phyloP scores from a whole-genome alignment of 2,888 invertebrate genomes.

The Vanessa cardui region DNA sequence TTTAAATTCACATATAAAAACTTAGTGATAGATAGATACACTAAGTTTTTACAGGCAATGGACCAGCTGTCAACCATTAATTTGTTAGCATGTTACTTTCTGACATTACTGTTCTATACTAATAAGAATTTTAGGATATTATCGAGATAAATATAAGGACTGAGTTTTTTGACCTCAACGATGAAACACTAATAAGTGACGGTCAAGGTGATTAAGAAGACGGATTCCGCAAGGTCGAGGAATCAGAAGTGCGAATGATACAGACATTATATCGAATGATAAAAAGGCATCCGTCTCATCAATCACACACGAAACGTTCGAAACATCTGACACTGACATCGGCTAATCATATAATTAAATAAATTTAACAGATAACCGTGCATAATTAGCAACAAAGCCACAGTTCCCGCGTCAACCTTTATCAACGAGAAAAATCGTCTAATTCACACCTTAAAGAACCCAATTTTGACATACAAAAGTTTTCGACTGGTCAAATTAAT shows the following conservation, averaged over 20 bases:
- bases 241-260: slow-evolving; percentile 21
- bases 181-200: slow-evolving; percentile 10
- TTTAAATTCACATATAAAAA: too few species aligned
- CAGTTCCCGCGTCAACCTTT: slow-evolving; percentile 74
- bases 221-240: slow-evolving; percentile 20
- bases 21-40: too few species aligned
- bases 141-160: not conserved
- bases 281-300: slow-evolving; percentile 58
- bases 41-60: too few species aligned
- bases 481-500: slow-evolving; percentile 64
- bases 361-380: slow-evolving; percentile 75
- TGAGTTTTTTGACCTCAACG: slow-evolving; percentile 11
- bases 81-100: not conserved
- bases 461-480: slow-evolving; percentile 64
- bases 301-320: slow-evolving; percentile 55
- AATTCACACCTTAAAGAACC: slow-evolving; percentile 74
- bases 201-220: slow-evolving; percentile 24
- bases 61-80: too few species aligned
- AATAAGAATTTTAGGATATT: not conserved
- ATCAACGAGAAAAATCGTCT: slow-evolving; percentile 78
- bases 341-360: slow-evolving; percentile 72
- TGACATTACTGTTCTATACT: not conserved
- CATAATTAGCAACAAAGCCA: slow-evolving; percentile 72
- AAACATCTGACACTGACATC: slow-evolving; percentile 47
- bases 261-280: slow-evolving; percentile 36